These are phyloP conservation scores for Polydrusus pterygomalis DNA, from an alignment of 2,888 invertebrate species.

Conservation along the genomic window DNA sequence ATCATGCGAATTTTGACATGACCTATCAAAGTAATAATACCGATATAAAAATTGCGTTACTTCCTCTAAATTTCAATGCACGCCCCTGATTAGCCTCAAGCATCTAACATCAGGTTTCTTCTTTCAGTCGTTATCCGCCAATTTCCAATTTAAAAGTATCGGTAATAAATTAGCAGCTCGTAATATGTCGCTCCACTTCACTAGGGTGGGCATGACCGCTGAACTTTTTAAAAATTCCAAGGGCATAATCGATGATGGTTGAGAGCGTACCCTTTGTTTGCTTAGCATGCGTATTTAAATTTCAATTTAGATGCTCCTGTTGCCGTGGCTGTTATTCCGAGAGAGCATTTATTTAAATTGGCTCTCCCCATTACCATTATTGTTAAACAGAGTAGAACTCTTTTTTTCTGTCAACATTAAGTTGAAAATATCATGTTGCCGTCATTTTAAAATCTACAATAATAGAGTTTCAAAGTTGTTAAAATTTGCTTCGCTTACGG, in stretches of 20 bases:
- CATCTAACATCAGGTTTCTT: too few relatives aligned
- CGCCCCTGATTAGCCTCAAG: background rate
- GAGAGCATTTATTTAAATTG: constrained; percentile 36
- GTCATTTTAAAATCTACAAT: background rate
- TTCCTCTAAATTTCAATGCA: too few relatives aligned
- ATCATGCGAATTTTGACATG: too few relatives aligned
- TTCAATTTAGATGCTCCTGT: constrained; percentile 35
- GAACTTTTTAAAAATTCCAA: constrained; percentile 21
- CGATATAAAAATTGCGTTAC: too few relatives aligned
- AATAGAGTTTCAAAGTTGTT: background rate
- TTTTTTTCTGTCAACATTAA: constrained; percentile 13
- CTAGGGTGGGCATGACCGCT: constrained; percentile 8
- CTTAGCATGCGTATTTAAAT: constrained; percentile 34
- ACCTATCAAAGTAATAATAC: too few relatives aligned
- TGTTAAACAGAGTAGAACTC: constrained; percentile 10
- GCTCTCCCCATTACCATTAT: constrained; percentile 24
- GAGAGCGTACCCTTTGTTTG: constrained; percentile 33
- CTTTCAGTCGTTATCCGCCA: too few relatives aligned
- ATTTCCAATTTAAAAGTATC: background rate
- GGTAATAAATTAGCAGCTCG: background rate
- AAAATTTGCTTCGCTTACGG: too few relatives aligned
- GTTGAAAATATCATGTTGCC: constrained; percentile 5
- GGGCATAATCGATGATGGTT: constrained; percentile 12
- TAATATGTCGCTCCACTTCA: background rate
- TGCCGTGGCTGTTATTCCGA: constrained; percentile 9